Conservation (phyloP, 2,797 vertebrate genomes). For the Rhincodon typus region DNA sequence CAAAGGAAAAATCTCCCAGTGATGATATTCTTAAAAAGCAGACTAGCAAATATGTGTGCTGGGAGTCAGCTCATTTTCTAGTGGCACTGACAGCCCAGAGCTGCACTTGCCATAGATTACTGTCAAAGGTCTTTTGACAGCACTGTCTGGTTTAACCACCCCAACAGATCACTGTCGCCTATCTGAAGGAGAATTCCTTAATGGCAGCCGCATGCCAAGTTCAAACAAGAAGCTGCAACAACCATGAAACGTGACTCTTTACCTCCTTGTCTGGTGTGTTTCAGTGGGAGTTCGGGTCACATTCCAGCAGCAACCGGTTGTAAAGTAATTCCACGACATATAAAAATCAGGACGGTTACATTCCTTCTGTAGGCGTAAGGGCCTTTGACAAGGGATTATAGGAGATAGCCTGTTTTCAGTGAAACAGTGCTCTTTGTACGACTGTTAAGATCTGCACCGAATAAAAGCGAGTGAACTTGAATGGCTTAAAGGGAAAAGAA, state of each 20-base stretch:
- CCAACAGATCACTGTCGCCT: background rate
- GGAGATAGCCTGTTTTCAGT: background rate
- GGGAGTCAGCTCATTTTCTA: background rate
- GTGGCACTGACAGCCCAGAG: background rate
- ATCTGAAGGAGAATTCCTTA: background rate
- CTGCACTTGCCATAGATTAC: background rate
- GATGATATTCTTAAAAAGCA: background rate
- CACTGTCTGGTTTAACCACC: background rate
- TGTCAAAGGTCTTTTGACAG: background rate
- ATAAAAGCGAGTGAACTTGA: background rate
- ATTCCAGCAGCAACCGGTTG: background rate
- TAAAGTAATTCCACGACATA: background rate
- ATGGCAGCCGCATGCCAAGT: conserved; percentile 25
- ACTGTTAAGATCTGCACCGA: background rate
- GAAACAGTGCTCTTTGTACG: background rate
- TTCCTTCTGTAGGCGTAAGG: conserved; percentile 6
- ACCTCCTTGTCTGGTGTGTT: conserved; percentile 21
- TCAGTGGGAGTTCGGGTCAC: conserved; percentile 34
- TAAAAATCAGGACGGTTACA: background rate
- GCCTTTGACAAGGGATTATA: background rate
- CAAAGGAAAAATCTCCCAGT: background rate
- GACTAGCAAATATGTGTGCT: background rate
- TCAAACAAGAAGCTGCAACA: conserved; percentile 4
- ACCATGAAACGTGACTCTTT: conserved; percentile 15
- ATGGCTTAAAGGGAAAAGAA: background rate